A percentile compares a stretch with the other conserved stretches of the same genome.
phyloP scores from a whole-genome alignment of 2,888 invertebrate genomes.

The Cheilosia urbana region DNA sequence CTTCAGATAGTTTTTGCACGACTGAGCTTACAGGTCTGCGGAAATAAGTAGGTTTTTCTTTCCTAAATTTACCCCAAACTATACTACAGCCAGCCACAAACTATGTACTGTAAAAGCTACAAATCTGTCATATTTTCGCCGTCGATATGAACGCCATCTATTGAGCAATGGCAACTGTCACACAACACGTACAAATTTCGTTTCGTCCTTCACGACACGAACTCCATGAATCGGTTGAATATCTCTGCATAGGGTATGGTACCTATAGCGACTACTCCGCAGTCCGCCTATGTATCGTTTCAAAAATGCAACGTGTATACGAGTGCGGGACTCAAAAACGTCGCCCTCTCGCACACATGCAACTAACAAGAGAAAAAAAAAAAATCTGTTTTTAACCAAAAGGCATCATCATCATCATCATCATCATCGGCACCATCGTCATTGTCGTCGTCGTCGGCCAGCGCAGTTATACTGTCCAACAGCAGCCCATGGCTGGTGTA shows the following conservation, averaged over 20 bases:
- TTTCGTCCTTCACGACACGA: not conserved
- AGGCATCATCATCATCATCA: conserved; percentile 57
- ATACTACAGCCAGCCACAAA: too few species aligned
- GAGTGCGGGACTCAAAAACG: conserved; percentile 7
- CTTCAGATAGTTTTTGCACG: too few species aligned
- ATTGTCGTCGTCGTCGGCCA: conserved; percentile 29
- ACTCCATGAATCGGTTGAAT: not conserved
- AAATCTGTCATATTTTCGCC: too few species aligned
- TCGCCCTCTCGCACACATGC: conserved; percentile 27
- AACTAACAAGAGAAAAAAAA: conserved; percentile 28
- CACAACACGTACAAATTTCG: too few species aligned
- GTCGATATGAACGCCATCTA: not conserved
- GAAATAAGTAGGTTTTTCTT: too few species aligned
- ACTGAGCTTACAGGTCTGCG: too few species aligned
- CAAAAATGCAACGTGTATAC: conserved; percentile 25
- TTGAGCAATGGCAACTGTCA: conserved; percentile 12
- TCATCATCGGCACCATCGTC: conserved; percentile 42
- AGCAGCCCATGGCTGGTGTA: conserved; percentile 31
- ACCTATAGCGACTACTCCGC: not conserved
- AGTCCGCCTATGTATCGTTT: conserved; percentile 6
- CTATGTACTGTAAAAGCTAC: too few species aligned
- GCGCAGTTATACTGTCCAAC: conserved; percentile 27
- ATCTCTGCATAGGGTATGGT: not conserved
- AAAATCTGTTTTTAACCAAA: conserved; percentile 41
- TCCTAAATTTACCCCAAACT: too few species aligned